These are phyloP conservation scores for Erinaceus europaeus DNA, from an alignment of 2,113 vertebrate genomes.

Conservation along the genomic window DNA sequence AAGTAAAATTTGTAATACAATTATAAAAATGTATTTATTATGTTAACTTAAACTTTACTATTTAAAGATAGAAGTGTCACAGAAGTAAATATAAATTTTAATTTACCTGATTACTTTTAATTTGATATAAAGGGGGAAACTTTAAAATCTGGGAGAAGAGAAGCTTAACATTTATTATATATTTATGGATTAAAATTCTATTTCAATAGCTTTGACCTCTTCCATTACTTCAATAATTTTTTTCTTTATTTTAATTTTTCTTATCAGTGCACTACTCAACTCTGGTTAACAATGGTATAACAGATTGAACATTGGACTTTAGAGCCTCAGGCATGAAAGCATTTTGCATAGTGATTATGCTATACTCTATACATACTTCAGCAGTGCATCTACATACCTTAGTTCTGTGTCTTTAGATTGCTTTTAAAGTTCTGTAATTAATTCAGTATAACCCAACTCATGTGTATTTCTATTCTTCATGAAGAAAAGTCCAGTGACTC, in stretches of 20 bases:
- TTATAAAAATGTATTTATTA: background rate
- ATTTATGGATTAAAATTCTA: conserved; percentile 12
- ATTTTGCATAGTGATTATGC: no score
- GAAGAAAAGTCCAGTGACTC: background rate
- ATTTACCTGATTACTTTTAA: no score
- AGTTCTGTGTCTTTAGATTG: background rate
- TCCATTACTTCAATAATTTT: background rate
- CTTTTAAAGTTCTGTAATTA: background rate
- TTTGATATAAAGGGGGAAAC: no score
- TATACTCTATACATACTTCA: no score
- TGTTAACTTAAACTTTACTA: background rate
- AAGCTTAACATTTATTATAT: background rate
- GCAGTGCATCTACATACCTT: no score
- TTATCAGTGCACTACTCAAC: no score
- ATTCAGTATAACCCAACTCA: background rate
- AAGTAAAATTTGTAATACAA: background rate
- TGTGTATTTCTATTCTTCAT: background rate
- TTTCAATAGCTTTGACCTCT: background rate
- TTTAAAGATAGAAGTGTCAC: background rate
- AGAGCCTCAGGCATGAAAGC: no score
- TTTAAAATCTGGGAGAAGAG: no score
- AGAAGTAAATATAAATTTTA: no score
- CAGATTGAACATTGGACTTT: no score
- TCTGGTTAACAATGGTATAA: no score
- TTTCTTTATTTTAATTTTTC: background rate